Evolutionary conservation across 1,140 invertebrate genomes (phyloP).

Genomic region (Drosophila tani): DNA sequence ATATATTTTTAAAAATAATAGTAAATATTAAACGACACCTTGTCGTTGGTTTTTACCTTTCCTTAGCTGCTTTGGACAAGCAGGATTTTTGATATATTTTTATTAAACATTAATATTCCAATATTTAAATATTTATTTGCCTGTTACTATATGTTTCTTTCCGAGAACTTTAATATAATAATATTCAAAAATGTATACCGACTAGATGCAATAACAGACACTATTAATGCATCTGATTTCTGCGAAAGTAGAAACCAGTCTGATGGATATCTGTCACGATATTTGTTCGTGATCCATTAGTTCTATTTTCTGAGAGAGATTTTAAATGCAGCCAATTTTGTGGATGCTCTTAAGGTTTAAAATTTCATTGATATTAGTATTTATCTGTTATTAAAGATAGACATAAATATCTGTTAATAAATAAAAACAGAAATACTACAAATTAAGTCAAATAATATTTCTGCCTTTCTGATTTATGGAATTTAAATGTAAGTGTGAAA

Average conservation of each 20-base stretch:
- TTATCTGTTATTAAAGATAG: too few relatives aligned
- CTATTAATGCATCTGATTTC: background rate
- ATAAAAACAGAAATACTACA: too few relatives aligned
- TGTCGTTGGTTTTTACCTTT: too few relatives aligned
- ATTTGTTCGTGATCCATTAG: slow-evolving; percentile 8
- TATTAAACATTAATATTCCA: background rate
- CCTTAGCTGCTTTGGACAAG: too few relatives aligned
- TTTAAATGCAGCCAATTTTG: background rate
- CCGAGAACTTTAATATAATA: background rate
- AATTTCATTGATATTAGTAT: background rate
- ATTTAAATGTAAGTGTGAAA: too few relatives aligned
- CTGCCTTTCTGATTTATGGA: too few relatives aligned
- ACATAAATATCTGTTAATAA: background rate
- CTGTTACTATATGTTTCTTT: background rate
- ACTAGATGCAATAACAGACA: background rate
- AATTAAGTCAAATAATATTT: too few relatives aligned
- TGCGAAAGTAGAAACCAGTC: slow-evolving; percentile 1
- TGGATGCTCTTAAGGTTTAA: background rate
- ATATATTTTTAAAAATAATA: too few relatives aligned
- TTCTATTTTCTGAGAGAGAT: background rate
- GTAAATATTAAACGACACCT: too few relatives aligned
- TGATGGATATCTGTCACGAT: background rate
- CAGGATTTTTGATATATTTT: background rate
- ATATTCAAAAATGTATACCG: too few relatives aligned
- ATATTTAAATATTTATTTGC: background rate